phyloP scores from a whole-genome alignment of 1,140 invertebrate species.

The Drosophila obscura region DNA sequence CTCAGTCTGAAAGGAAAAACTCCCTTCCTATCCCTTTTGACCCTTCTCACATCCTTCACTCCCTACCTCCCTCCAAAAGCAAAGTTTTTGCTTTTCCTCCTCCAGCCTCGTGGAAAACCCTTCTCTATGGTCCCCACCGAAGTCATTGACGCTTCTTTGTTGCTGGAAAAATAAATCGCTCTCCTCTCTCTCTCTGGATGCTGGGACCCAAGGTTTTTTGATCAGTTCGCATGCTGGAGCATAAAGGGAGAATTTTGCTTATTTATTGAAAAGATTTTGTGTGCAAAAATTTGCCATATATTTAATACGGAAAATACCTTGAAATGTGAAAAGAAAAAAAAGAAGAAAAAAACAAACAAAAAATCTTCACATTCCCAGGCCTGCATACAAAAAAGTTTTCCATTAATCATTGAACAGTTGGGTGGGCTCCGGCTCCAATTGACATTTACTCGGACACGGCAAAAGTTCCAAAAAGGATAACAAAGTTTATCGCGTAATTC shows the following conservation, averaged over 20 bases:
- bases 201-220: constrained; percentile 8
- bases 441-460: constrained; percentile 37
- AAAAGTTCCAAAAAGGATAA: constrained; percentile 27
- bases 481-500: constrained; percentile 18
- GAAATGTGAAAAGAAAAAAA: not conserved
- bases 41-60: not conserved
- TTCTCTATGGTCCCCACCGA: constrained; percentile 2
- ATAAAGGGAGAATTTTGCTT: constrained; percentile 49
- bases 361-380: not conserved
- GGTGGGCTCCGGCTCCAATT: constrained; percentile 5
- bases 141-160: constrained; percentile 48
- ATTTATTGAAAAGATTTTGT: constrained; percentile 28
- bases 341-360: not conserved
- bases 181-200: constrained; percentile 13
- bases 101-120: too few relatives aligned
- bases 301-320: constrained; percentile 45
- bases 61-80: not conserved
- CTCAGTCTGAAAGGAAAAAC: constrained; percentile 36
- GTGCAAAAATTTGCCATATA: constrained; percentile 33
- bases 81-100: constrained; percentile 1
- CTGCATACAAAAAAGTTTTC: constrained; percentile 13
- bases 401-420: constrained; percentile 31
- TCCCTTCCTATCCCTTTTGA: constrained; percentile 13
- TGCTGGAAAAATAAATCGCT: constrained; percentile 21
- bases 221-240: constrained; percentile 10